Percentiles rank a stretch among this genome's conserved stretches.
phyloP scores from a whole-genome alignment of 2,888 invertebrate species.

The Itoplectis maculator region DNA sequence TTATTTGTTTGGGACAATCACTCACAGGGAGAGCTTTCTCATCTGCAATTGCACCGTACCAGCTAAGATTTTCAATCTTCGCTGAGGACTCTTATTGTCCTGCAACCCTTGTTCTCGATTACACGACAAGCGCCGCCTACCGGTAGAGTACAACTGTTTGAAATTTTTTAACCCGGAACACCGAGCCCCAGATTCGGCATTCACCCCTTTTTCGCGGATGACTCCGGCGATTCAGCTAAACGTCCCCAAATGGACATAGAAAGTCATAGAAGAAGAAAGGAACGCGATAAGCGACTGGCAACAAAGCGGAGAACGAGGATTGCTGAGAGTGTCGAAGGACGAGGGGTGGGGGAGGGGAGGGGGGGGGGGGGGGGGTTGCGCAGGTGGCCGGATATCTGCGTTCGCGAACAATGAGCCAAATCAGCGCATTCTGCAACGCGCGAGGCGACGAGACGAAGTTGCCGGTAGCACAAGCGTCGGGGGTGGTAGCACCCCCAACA shows the following conservation, averaged over 20 bases:
- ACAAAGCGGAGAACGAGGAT: background rate
- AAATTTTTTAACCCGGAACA: too few species aligned
- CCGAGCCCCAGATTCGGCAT: background rate
- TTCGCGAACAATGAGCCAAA: slow-evolving; percentile 82
- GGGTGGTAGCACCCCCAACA: slow-evolving; percentile 29
- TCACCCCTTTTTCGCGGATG: background rate
- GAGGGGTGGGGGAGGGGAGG: too few species aligned
- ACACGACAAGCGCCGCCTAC: background rate
- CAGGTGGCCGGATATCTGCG: slow-evolving; percentile 75
- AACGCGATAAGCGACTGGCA: slow-evolving; percentile 1
- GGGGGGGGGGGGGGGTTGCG: too few species aligned
- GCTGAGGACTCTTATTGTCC: slow-evolving; percentile 71
- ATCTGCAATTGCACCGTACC: slow-evolving; percentile 26
- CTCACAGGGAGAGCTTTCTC: slow-evolving; percentile 50
- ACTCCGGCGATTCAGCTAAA: slow-evolving; percentile 22
- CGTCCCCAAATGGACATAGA: slow-evolving; percentile 22
- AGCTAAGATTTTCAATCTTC: slow-evolving; percentile 38
- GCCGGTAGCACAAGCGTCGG: slow-evolving; percentile 49
- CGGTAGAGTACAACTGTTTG: background rate
- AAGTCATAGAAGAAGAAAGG: background rate
- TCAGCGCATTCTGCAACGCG: slow-evolving; percentile 77
- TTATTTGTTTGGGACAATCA: slow-evolving; percentile 33
- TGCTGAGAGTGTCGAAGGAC: slow-evolving; percentile 14
- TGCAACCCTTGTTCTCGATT: slow-evolving; percentile 33
- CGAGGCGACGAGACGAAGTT: slow-evolving; percentile 41